Base-by-base conservation (phyloP, 2,888 invertebrate genomes). In the Serripes groenlandicus region DNA sequence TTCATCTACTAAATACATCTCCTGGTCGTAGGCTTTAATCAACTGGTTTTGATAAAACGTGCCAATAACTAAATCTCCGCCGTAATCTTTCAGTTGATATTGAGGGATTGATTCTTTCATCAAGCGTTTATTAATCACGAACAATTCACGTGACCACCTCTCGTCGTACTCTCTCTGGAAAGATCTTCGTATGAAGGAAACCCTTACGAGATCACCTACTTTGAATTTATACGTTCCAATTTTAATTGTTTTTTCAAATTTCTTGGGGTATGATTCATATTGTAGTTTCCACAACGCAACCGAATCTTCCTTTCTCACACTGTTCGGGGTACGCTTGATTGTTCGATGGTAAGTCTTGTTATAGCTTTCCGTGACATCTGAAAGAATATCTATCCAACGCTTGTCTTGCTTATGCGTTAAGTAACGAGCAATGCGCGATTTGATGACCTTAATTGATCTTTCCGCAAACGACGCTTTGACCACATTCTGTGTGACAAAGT, bases 401-500 rank as follows among this genome's bases (percentile, higher is more conserved):
- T 64, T 54, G 3, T 32, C 52, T 70, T 83, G 80, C 21, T 83
- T 72, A 52, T 37, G 76, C 3, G 77, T 77, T 75, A 83, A 74
- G 58, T 86, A 83, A 7, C 83, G 75, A 15, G 32, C 60, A 15
- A 83, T 21, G n/a, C 68, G 66, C 28, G 69, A 34, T 74, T 83
- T 85, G 9, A 85, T 76, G 26, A 60, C 77, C 60, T 85, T 83
- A 42, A 82, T 85, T 3, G 64, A 74, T 37, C 85, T 21, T 62
- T 85, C 79, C 21, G 81, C 81, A 23, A 78, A 81, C 0, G 78
- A 70, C 4, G 74, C 75, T 52, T 82, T 82, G 4, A 68, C 69
- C n/a, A 70, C 60, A 60, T 83, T 85, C 15, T 81, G 52, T 1
- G 85, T 72, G 7, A 74, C 66, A 52, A 86, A 83, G 35, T 71